Evolutionary conservation across 2,888 invertebrate species (phyloP).

Genomic region (Lithophane leautieri): DNA sequence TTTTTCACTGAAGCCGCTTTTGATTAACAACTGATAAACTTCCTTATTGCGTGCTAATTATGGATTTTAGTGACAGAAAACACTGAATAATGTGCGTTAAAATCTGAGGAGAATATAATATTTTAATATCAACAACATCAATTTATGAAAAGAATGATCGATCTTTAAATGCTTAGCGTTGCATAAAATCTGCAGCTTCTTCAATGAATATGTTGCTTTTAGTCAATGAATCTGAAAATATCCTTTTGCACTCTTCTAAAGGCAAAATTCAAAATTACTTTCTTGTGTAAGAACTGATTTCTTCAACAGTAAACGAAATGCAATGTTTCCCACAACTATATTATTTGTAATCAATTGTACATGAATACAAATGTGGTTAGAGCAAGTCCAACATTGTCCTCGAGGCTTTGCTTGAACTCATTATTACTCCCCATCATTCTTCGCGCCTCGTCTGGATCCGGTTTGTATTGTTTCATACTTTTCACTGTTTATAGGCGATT

Average conservation of each 20-base stretch:
- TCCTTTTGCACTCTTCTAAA: neutral
- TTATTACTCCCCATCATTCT: conserved; percentile 70
- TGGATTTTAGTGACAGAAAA: conserved; percentile 53
- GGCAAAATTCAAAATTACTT: neutral
- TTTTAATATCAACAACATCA: conserved; percentile 28
- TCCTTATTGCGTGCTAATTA: conserved; percentile 64
- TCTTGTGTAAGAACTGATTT: neutral
- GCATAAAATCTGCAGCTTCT: neutral
- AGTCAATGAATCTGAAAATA: neutral
- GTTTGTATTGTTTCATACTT: conserved; percentile 76
- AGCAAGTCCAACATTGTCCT: conserved; percentile 61
- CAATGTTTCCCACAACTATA: conserved; percentile 28
- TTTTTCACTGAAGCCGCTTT: conserved; percentile 66
- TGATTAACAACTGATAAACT: conserved; percentile 67
- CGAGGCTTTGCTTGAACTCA: conserved; percentile 70
- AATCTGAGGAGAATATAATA: conserved; percentile 3
- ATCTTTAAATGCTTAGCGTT: conserved; percentile 6
- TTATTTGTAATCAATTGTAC: conserved; percentile 59
- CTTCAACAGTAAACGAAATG: conserved; percentile 7
- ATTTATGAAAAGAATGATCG: conserved; percentile 35
- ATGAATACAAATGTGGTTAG: conserved; percentile 60
- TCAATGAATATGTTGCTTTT: neutral
- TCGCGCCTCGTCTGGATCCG: conserved; percentile 68
- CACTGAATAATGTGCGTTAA: conserved; percentile 45
- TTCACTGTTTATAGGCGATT: conserved; percentile 75